phyloP scores from a whole-genome alignment of 2,888 invertebrate species.

The Lottia scabra region DNA sequence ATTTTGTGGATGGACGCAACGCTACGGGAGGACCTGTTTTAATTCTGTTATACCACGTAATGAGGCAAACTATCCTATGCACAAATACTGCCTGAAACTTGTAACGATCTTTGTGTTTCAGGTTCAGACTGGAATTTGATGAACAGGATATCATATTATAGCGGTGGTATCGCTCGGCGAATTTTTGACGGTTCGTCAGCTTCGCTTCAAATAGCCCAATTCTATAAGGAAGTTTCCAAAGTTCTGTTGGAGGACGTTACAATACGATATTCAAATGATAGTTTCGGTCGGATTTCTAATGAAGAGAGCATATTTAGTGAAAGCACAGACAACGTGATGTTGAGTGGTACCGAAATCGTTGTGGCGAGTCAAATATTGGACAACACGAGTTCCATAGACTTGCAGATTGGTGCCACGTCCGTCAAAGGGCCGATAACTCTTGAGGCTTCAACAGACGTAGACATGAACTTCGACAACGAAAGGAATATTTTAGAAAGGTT shows the following conservation, averaged over 20 bases:
- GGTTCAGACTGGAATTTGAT: conserved; percentile 48
- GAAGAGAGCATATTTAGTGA: conserved; percentile 44
- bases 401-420: conserved; percentile 2
- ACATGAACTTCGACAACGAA: conserved; percentile 18
- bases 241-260: conserved; percentile 78
- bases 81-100: too few relatives aligned
- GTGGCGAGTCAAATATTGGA: conserved; percentile 45
- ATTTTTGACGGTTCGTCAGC: conserved; percentile 82
- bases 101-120: neutral
- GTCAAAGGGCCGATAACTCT: neutral
- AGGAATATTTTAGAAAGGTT: conserved; percentile 46
- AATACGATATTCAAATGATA: conserved; percentile 38
- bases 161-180: conserved; percentile 79
- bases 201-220: conserved; percentile 77
- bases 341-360: conserved; percentile 50
- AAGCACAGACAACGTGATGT: conserved; percentile 43
- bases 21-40: too few relatives aligned
- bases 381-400: neutral
- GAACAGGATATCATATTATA: conserved; percentile 71
- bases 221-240: conserved; percentile 76
- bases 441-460: neutral
- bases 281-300: conserved; percentile 29
- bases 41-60: too few relatives aligned
- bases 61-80: too few relatives aligned
- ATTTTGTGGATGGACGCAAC: too few relatives aligned